These are phyloP conservation scores for Archocentrus centrarchus DNA, from an alignment of 2,113 vertebrate species.

Conservation along the genomic window DNA sequence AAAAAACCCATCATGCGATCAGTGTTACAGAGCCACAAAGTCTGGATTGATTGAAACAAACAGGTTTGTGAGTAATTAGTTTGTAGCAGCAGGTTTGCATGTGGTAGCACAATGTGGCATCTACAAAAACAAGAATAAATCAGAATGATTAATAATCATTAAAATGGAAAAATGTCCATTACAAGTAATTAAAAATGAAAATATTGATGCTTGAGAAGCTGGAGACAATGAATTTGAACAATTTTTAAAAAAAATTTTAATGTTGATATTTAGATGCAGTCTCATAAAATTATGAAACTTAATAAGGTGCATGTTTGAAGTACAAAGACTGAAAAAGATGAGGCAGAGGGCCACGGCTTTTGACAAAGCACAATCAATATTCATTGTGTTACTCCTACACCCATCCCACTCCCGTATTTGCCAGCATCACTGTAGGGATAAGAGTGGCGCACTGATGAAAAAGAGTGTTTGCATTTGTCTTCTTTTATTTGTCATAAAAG, in stretches of 20 bases:
- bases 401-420: constrained; percentile 10
- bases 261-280: not conserved
- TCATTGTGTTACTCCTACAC: not conserved
- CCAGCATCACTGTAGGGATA: not conserved
- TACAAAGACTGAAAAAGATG: not conserved
- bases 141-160: not conserved
- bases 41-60: not conserved
- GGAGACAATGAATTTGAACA: not conserved
- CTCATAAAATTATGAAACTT: not conserved
- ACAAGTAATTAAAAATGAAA: not conserved
- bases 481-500: not conserved
- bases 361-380: not conserved
- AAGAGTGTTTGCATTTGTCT: constrained; percentile 14
- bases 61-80: not conserved
- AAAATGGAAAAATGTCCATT: not conserved
- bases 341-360: not conserved
- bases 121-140: not conserved
- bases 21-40: constrained; percentile 19
- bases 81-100: not conserved
- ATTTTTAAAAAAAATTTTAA: not conserved
- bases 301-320: not conserved
- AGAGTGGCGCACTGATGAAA: not conserved
- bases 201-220: not conserved
- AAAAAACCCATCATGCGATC: not conserved
- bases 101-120: not conserved